Evolutionary conservation across 2,797 vertebrate species (phyloP).

Genomic region (Euthynnus affinis): DNA sequence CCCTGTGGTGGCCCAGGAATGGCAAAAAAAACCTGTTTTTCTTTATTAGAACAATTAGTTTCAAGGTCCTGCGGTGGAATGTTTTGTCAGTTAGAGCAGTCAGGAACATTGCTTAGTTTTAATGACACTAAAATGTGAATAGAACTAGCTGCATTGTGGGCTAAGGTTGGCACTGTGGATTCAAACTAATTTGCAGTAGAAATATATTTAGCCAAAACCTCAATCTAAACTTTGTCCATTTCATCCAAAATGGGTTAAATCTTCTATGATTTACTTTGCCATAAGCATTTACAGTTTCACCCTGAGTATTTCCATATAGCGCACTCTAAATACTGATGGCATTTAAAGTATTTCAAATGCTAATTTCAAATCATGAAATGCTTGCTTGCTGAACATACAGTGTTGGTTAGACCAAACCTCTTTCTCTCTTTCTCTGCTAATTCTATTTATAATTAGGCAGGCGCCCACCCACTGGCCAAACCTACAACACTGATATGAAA

Average conservation of each 20-base stretch:
- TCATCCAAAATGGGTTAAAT: not conserved
- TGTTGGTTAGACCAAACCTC: not conserved
- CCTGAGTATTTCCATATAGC: not conserved
- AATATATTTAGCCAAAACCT: not conserved
- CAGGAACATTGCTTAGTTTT: not conserved
- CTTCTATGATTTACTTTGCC: not conserved
- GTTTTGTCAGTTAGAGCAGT: constrained; percentile 17
- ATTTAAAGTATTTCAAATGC: not conserved
- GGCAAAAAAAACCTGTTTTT: constrained; percentile 3
- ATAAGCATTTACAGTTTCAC: not conserved
- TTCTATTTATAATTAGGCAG: constrained; percentile 73
- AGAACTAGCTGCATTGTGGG: not conserved
- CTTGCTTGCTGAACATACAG: constrained; percentile 4
- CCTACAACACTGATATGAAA: constrained; percentile 49
- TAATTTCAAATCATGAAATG: constrained; percentile 6
- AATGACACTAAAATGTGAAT: constrained; percentile 1
- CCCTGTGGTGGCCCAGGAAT: not conserved
- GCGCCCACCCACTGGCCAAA: constrained; percentile 53
- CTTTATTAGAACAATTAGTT: constrained; percentile 34
- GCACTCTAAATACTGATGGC: not conserved
- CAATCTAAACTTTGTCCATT: not conserved
- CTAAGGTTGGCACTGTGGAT: not conserved
- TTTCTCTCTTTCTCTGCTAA: constrained; percentile 14
- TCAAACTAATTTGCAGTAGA: not conserved
- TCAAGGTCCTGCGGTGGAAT: not conserved